phyloP scores from a whole-genome alignment of 2,888 invertebrate species.

The Orthonychiurus folsomi region DNA sequence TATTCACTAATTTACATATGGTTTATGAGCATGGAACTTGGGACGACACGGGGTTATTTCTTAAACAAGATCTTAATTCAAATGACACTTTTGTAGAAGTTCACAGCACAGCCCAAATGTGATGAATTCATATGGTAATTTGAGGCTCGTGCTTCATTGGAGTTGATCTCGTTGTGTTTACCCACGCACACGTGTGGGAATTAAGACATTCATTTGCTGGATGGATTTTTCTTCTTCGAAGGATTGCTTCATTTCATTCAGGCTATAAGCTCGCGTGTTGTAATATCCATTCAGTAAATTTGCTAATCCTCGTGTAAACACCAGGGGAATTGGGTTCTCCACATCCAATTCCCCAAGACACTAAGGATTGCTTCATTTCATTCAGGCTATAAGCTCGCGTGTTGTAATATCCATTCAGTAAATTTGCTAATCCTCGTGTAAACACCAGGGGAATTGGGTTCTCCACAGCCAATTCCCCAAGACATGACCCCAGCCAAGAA shows the following conservation, averaged over 20 bases:
- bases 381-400: conserved; percentile 1
- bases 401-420: conserved; percentile 12
- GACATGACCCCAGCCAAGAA: conserved; percentile 42
- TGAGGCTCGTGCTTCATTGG: too few relatives aligned
- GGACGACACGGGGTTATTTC: too few relatives aligned
- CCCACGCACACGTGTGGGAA: too few relatives aligned
- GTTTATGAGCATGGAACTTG: too few relatives aligned
- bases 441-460: conserved; percentile 10
- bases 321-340: conserved; percentile 12
- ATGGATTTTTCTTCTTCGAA: too few relatives aligned
- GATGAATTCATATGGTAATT: too few relatives aligned
- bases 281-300: conserved; percentile 12
- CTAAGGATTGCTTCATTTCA: too few relatives aligned
- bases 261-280: conserved; percentile 1
- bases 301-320: conserved; percentile 8
- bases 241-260: background rate
- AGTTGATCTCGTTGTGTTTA: too few relatives aligned
- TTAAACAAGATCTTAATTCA: too few relatives aligned
- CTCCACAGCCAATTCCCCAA: conserved; percentile 37
- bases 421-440: conserved; percentile 10
- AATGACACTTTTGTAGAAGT: too few relatives aligned
- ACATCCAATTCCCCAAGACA: conserved; percentile 40
- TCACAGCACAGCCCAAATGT: too few relatives aligned
- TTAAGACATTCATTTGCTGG: background rate
- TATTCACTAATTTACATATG: too few relatives aligned